Percentiles rank a stretch among this genome's conserved stretches.
Conservation (phyloP, 2,888 invertebrate genomes). For the Cosmopolites sordidus region DNA sequence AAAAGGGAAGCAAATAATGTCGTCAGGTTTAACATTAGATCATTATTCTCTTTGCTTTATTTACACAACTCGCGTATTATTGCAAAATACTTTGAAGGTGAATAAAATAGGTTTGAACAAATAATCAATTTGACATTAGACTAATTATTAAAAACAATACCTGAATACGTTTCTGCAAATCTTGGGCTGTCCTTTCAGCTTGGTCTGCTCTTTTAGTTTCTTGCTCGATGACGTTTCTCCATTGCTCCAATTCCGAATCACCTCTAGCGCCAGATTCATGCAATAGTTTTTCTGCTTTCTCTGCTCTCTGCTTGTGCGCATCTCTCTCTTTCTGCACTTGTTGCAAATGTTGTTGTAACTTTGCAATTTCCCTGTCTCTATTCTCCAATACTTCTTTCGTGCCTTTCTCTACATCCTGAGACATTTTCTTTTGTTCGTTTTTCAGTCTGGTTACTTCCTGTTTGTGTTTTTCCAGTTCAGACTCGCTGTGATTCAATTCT, state of each 20-base stretch:
- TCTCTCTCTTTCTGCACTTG: slow-evolving; percentile 61
- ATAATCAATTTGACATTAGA: no score
- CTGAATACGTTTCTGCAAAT: slow-evolving; percentile 75
- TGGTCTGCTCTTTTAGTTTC: slow-evolving; percentile 75
- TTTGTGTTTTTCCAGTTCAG: slow-evolving; percentile 74
- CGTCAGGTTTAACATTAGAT: no score
- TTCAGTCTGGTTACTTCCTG: slow-evolving; percentile 74
- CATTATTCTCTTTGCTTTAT: no score
- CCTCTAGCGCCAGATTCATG: slow-evolving; percentile 64
- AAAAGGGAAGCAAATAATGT: no score
- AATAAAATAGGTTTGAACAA: no score
- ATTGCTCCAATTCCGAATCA: slow-evolving; percentile 71
- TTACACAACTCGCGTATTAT: no score
- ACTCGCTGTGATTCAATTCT: slow-evolving; percentile 78
- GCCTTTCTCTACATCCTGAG: slow-evolving; percentile 64
- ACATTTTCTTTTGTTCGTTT: slow-evolving; percentile 65
- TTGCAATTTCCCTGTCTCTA: slow-evolving; percentile 66
- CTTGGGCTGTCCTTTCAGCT: slow-evolving; percentile 73
- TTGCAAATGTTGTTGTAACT: slow-evolving; percentile 66
- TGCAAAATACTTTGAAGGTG: no score
- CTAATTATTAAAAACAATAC: no score
- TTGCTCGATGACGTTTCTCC: slow-evolving; percentile 73
- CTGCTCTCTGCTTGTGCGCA: slow-evolving; percentile 62
- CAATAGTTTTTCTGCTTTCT: slow-evolving; percentile 70
- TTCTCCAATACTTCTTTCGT: slow-evolving; percentile 67